Percentiles rank a stretch among this genome's conserved stretches.
Evolutionary conservation across 2,797 vertebrate genomes (phyloP).

Genomic region (Ceryle rudis): DNA sequence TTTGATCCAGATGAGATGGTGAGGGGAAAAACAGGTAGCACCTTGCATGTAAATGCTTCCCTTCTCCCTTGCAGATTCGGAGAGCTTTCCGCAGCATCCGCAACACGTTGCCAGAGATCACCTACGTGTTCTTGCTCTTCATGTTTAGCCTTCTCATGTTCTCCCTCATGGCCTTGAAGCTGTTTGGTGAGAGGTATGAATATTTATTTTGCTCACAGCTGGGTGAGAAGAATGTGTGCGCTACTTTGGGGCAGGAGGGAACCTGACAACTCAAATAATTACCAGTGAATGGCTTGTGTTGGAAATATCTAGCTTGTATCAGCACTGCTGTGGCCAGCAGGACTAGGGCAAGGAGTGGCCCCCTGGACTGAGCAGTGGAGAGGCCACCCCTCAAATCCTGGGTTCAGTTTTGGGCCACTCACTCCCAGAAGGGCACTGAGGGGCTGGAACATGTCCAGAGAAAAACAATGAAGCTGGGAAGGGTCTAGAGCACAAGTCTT

Average conservation of each 20-base stretch:
- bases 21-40: background rate
- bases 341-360: background rate
- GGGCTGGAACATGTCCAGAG: background rate
- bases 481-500: background rate
- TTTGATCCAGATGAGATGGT: background rate
- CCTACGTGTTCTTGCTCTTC: constrained; percentile 91
- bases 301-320: background rate
- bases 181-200: constrained; percentile 88
- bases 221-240: background rate
- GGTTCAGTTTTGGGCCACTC: background rate
- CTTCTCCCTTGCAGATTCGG: constrained; percentile 83
- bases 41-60: background rate
- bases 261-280: background rate
- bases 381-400: background rate
- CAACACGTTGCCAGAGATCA: constrained; percentile 91
- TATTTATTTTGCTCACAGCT: background rate
- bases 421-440: background rate
- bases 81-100: constrained; percentile 91
- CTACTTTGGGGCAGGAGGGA: rapidly evolving
- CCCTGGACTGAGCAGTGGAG: background rate
- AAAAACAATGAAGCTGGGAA: background rate
- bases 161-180: constrained; percentile 93
- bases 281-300: background rate
- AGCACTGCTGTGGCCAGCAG: background rate
- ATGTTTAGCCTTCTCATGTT: constrained; percentile 93